Base-by-base conservation (phyloP, 2,888 invertebrate genomes). In the Cetonia aurata region DNA sequence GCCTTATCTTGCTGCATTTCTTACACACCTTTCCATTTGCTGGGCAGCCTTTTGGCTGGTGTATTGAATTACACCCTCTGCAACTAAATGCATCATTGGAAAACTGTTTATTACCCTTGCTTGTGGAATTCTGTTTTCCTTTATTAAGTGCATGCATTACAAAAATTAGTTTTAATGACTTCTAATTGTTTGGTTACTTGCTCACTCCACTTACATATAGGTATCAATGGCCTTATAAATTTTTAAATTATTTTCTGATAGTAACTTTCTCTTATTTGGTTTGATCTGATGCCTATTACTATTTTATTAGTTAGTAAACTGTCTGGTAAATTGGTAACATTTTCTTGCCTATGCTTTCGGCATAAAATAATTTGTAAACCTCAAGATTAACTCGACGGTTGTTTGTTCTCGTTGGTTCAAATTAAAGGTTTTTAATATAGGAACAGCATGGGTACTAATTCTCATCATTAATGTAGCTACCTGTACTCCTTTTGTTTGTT, bases 361-460 rank as follows among this genome's bases (percentile, higher is more conserved):
- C 25, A 31, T 50, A 17, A 59, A 59, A 59, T 50, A 50, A 50
- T 50, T 17, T 50, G 50, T 50, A 17, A 50, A 50, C 17, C 9
- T 50, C 50, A 15, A 15, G 6, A 66, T 31, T 25, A 50, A 1
- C 31, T 66, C 13, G 12, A 66, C 31, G 50, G 50, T 17, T 31
- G 12, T 19, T 17, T 48, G 48, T 31, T 48, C 50, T n/a, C n/a
- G 12, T 6, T 66, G n/a, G 1, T 10, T 31, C 6, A 66, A 31
- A 1, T 52, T 48, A 31, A 66, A 66, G 10, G 52, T 66, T 3
- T 66, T 66, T 6, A 50, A 66, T 33, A 66, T 66, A 8, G 15
- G 19, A 13, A 50, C 13, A 12, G 66, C 66, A 31, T 66, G 31
- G 10, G 50, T 17, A 12, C 66, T 31, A 33, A 33, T 33, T 33